Evolutionary conservation across 2,113 vertebrate species (phyloP), one percentile per base, ranked within the genome.

Genomic region (Tympanuchus pallidicinctus): DNA sequence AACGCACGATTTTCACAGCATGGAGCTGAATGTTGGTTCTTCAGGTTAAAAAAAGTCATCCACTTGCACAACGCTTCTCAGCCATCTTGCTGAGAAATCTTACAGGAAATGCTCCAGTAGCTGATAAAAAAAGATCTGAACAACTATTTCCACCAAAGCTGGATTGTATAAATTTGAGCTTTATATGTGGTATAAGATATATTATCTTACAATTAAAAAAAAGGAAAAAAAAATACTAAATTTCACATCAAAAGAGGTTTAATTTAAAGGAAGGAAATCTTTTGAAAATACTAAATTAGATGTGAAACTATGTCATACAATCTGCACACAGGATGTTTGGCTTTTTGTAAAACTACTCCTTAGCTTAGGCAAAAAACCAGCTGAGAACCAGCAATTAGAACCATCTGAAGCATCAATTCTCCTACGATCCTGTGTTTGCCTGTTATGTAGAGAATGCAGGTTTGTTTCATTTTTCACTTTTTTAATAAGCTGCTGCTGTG

Each of bases 321-420:
- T 54, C n/a, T 83, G 63, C 85, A 94, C 81, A 30, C 43, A 78
- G 87, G 60, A 74, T 43, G 73, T 71, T 93, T 54, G 52, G 71
- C 28, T 64, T 81, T 94, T 92, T 90, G 92, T 77, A 15, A 47
- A 92, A 78, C 52, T 77, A 30, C 52, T 72, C 57, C 84, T 93
- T 95, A 95, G 90, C 86, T 97, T 82, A 79, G 94, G 94, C 61
- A 95, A 94, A 89, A 93, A 97, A 94, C 87, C 93, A 96, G 73
- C 90, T 89, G 92, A 96, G 94, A 97, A 91, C 32, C 67, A 92
- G 93, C 97, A 97, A 96, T 97, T 97, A 97, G 96, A 96, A 73
- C 85, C 76, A 96, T 75, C 84, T 95, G 88, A 97, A 91, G 36
- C 81, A 91, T 76, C 75, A 96, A 89, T 93, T 92, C 89, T 93